A percentile compares a stretch with the other conserved stretches of the same genome.
These are phyloP conservation scores for Epizoanthus illoricatus DNA, from an alignment of 92 coral and sea anemone genomes.

Conservation along the genomic window DNA sequence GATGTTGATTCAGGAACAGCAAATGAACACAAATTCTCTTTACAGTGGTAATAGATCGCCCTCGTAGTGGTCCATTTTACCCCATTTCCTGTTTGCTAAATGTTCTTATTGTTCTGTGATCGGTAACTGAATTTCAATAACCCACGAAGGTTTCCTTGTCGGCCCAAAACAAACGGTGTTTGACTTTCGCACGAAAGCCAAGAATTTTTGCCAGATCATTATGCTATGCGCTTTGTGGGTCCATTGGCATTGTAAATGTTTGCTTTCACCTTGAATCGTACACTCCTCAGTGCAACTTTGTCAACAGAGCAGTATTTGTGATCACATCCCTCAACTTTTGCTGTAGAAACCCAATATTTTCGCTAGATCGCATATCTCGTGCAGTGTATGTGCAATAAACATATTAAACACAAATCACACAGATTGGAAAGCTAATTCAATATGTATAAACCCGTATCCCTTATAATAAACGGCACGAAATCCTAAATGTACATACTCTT, in stretches of 20 bases:
- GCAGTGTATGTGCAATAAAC: not conserved
- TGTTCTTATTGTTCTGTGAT: not conserved
- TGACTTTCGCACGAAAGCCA: constrained; percentile 28
- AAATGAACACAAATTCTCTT: not conserved
- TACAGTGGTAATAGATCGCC: not conserved
- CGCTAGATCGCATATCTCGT: not conserved
- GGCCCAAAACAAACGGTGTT: not conserved
- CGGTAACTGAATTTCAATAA: not conserved
- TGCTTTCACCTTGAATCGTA: not conserved
- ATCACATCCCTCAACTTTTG: not conserved
- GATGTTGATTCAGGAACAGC: constrained; percentile 15
- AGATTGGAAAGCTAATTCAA: constrained; percentile 11
- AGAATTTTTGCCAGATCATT: not conserved
- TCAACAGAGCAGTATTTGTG: not conserved
- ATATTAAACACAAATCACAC: not conserved
- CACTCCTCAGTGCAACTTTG: not conserved
- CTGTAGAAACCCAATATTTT: not conserved
- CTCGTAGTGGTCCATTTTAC: not conserved
- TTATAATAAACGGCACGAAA: not conserved
- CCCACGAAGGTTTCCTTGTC: not conserved
- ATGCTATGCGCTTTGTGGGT: not conserved
- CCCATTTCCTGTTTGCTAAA: constrained; percentile 32
- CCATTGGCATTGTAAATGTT: not conserved
- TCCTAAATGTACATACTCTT: constrained; percentile 59
- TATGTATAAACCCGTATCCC: not conserved